These are phyloP conservation scores for Gorsachius goisagi DNA, from an alignment of 2,113 vertebrate species.

Conservation along the genomic window DNA sequence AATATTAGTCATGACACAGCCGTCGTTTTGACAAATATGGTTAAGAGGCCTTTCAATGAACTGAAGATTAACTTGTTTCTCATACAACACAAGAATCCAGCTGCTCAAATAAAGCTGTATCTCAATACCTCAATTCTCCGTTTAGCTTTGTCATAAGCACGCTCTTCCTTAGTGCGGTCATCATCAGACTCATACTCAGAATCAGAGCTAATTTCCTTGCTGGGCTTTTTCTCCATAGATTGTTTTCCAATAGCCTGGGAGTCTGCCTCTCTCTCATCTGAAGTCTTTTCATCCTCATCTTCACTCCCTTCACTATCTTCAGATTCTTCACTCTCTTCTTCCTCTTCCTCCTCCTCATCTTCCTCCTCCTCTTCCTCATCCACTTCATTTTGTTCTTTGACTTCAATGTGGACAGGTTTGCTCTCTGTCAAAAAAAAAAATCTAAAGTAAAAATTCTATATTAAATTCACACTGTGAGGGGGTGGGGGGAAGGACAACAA, in stretches of 20 bases:
- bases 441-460: neutral
- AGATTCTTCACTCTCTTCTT: constrained; percentile 77
- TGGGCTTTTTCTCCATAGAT: constrained; percentile 65
- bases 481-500: neutral
- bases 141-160: constrained; percentile 91
- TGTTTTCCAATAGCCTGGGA: constrained; percentile 54
- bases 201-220: constrained; percentile 87
- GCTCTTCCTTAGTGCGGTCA: constrained; percentile 90
- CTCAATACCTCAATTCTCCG: constrained; percentile 89
- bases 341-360: constrained; percentile 74
- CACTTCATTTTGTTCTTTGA: constrained; percentile 80
- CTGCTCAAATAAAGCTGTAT: neutral
- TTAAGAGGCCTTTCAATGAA: neutral
- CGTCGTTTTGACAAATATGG: neutral
- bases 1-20: neutral
- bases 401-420: constrained; percentile 93
- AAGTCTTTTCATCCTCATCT: constrained; percentile 82
- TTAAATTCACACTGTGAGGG: neutral
- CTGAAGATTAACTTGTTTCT: neutral
- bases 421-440: constrained; percentile 73
- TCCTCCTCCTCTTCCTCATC: constrained; percentile 73
- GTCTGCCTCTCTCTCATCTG: constrained; percentile 71
- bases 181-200: constrained; percentile 91
- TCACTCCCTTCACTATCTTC: constrained; percentile 83
- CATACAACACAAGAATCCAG: neutral